Conservation (phyloP, 2,113 vertebrate genomes). For the Neopipo cinnamomea region DNA sequence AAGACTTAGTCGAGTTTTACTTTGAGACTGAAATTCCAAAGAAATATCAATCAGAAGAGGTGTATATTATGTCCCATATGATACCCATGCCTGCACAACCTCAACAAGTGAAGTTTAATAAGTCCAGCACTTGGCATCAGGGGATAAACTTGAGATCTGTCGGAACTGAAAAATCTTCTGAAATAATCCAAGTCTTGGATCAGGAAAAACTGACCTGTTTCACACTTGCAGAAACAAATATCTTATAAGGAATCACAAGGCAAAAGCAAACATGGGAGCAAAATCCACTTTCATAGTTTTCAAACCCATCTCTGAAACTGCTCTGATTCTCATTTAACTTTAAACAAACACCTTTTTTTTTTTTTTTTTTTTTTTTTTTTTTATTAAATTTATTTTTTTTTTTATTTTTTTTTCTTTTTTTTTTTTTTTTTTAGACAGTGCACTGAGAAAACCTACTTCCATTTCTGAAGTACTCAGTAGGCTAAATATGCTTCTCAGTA, state of each 20-base stretch:
- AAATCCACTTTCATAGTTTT: not conserved
- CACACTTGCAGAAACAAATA: not conserved
- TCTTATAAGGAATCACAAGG: not conserved
- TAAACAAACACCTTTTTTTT: not conserved
- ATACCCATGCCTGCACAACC: not conserved
- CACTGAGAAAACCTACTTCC: not conserved
- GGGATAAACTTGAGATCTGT: not conserved
- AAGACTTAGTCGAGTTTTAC: not conserved
- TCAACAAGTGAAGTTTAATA: not conserved
- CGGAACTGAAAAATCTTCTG: not conserved
- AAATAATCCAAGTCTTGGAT: not conserved
- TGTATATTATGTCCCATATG: not conserved
- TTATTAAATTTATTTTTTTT: not conserved
- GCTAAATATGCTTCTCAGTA: not conserved
- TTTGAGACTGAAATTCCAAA: not conserved
- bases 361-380: not conserved
- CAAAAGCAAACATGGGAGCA: not conserved
- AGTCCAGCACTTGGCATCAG: not conserved
- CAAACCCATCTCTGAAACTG: not conserved
- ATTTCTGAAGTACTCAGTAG: conserved; percentile 4
- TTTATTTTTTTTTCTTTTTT: not conserved
- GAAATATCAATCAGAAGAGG: not conserved
- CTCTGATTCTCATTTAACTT: not conserved
- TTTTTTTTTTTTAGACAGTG: not conserved
- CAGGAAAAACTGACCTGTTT: not conserved